Evolutionary conservation across 2,797 vertebrate species (phyloP), one percentile per base, ranked within the genome.

Genomic region (Sternotherus odoratus): DNA sequence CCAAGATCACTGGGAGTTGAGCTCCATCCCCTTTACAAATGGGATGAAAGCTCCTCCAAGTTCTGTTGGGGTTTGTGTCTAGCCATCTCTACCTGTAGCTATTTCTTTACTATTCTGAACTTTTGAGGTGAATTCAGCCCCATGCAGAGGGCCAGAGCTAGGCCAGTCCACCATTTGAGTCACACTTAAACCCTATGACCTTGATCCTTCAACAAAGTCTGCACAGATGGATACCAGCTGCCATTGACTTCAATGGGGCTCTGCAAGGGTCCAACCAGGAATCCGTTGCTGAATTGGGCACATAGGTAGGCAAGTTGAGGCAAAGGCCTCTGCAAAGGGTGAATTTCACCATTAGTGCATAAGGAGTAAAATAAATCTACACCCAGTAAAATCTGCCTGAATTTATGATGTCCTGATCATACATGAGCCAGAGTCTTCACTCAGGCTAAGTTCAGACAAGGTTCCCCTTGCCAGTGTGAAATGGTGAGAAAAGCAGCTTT

Each of bases 111-210:
- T 21, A 54, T 50, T 82, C 28, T 33, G 60, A 74, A 5, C 33
- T 49, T 28, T 23, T 0, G 0, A 66, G n/a, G 21, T 72, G 90
- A 78, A 49, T 63, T n/a, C 77, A 26, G 19, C 39, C 53, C 53
- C 83, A 10, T 39, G 79, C 28, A 82, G 51, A 54, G 75, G 28
- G n/a, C 53, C 17, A 23, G 49, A 48, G 10, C 39, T 28, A 19
- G 51, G 46, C 50, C 19, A 56, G 12, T 50, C 51, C 26, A 48
- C 57, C 8, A 5, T 77, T 72, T 63, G 90, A 93, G 53, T 79
- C 39, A 46, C 1, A 5, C 66, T 80, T 63, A 85, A 92, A 26
- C 7, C 72, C 24, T 66, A n/a, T 13, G 19, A 12, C 28, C 30
- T 4, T 8, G 54, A 60, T 56, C 79, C 19, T 19, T 3, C 15